Evolutionary conservation across 2,888 invertebrate genomes (phyloP).

Genomic region (Drosophila merina): DNA sequence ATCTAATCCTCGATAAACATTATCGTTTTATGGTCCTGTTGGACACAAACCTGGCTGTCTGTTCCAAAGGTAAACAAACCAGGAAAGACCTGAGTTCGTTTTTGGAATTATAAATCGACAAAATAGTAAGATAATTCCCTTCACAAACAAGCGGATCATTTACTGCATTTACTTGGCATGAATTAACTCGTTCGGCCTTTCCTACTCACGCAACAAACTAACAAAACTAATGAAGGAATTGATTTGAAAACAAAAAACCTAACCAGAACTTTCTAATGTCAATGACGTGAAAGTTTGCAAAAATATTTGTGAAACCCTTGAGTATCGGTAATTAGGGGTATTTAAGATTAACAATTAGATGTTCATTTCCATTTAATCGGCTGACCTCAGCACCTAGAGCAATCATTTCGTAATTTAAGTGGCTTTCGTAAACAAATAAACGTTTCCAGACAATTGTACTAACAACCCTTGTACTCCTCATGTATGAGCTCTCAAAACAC

Average conservation of each 20-base stretch:
- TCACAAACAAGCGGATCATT: background rate
- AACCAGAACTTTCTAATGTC: too few species aligned
- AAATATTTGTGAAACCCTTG: background rate
- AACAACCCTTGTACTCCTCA: background rate
- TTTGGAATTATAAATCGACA: background rate
- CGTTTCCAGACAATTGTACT: background rate
- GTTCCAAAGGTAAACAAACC: slow-evolving; percentile 54
- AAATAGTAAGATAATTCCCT: background rate
- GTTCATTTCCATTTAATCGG: slow-evolving; percentile 23
- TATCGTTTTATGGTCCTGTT: slow-evolving; percentile 39
- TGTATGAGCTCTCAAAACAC: background rate
- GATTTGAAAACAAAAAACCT: too few species aligned
- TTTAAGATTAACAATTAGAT: slow-evolving; percentile 23
- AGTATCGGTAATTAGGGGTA: background rate
- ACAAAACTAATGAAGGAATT: background rate
- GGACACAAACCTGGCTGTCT: slow-evolving; percentile 53
- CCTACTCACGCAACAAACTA: background rate
- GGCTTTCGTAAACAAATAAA: slow-evolving; percentile 12
- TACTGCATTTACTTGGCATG: background rate
- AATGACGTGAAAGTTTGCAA: background rate
- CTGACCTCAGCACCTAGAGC: slow-evolving; percentile 13
- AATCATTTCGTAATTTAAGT: slow-evolving; percentile 15
- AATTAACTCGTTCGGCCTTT: background rate
- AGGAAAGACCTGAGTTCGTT: background rate
- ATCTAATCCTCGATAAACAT: slow-evolving; percentile 53